These are phyloP conservation scores for Coracias cyanogaster DNA, from an alignment of 2,797 vertebrate species.

Conservation along the genomic window DNA sequence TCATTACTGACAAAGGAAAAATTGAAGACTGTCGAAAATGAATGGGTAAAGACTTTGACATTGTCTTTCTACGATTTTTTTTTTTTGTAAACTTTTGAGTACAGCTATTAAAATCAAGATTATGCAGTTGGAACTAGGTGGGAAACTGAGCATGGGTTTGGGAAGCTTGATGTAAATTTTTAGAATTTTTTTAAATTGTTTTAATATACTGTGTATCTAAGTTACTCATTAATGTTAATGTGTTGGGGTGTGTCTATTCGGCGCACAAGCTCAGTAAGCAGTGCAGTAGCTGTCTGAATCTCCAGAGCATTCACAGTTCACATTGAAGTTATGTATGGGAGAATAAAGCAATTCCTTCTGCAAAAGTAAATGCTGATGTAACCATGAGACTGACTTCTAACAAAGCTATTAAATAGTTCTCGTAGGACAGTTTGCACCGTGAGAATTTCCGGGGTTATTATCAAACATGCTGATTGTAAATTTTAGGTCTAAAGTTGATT, in stretches of 20 bases:
- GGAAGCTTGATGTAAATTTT: not conserved
- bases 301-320: not conserved
- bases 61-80: not conserved
- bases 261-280: not conserved
- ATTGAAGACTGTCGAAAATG: not conserved
- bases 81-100: not conserved
- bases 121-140: not conserved
- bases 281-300: not conserved
- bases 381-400: not conserved
- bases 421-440: slow-evolving; percentile 3
- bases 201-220: not conserved
- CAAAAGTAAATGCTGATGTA: not conserved
- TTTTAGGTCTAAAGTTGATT: not conserved
- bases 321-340: not conserved
- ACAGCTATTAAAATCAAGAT: not conserved
- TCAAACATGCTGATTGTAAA: not conserved
- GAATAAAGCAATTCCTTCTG: not conserved
- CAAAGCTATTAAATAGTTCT: not conserved
- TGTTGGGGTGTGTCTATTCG: not conserved
- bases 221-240: not conserved
- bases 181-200: not conserved
- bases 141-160: not conserved
- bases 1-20: not conserved
- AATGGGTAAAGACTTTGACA: not conserved
- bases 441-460: not conserved